Evolutionary conservation across 2,797 vertebrate species (phyloP).

Genomic region (Thunnus albacares): DNA sequence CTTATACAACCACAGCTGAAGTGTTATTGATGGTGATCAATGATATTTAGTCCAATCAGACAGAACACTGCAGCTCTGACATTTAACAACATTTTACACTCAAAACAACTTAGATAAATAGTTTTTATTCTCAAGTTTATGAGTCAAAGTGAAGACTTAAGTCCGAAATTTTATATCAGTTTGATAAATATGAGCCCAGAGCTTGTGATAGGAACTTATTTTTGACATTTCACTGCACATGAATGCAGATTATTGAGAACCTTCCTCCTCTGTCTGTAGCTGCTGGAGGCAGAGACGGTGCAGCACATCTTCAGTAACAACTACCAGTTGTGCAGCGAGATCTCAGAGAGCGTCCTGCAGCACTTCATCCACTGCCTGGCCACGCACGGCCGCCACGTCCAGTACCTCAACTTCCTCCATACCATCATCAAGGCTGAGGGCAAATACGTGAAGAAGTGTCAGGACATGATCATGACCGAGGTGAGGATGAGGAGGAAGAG

Average conservation of each 20-base stretch:
- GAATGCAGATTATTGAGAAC: neutral
- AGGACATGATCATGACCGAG: conserved; percentile 99
- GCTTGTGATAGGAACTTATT: neutral
- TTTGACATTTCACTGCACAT: neutral
- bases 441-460: conserved; percentile 99
- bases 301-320: conserved; percentile 99
- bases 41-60: too few species aligned
- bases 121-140: too few species aligned
- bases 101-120: too few species aligned
- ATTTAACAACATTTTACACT: too few species aligned
- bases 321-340: conserved; percentile 96
- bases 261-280: conserved; percentile 76
- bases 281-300: conserved; percentile 96
- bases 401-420: conserved; percentile 98
- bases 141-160: too few species aligned
- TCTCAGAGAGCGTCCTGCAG: conserved; percentile 93
- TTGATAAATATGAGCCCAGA: too few species aligned
- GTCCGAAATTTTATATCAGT: too few species aligned
- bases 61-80: too few species aligned
- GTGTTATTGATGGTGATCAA: too few species aligned
- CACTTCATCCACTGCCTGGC: conserved; percentile 98
- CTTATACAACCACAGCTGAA: too few species aligned
- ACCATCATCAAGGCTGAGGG: conserved; percentile 99
- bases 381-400: conserved; percentile 96
- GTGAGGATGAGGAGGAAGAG: conserved; percentile 80